These are phyloP conservation scores for Drosophila sp. DNA, from an alignment of 1,140 invertebrate genomes.

Conservation along the genomic window DNA sequence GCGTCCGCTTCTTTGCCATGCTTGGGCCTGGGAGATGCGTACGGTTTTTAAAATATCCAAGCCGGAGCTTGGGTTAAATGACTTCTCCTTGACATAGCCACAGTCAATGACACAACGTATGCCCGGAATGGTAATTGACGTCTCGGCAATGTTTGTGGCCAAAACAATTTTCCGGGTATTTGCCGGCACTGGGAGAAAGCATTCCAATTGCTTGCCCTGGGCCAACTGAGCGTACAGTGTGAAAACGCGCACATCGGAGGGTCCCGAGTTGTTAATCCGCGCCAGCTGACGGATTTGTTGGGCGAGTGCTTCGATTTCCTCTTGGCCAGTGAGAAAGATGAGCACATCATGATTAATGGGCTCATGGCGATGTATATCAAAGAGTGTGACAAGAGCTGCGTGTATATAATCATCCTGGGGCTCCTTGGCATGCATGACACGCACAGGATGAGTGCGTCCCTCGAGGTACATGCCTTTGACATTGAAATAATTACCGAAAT, in stretches of 20 bases:
- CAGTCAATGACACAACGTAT: conserved; percentile 98
- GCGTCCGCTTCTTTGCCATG: conserved; percentile 95
- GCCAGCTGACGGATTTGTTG: conserved; percentile 90
- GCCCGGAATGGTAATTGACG: conserved; percentile 97
- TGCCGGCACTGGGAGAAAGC: conserved; percentile 88
- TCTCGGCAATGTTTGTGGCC: conserved; percentile 99
- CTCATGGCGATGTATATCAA: conserved; percentile 94
- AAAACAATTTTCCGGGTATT: conserved; percentile 95
- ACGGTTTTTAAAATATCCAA: conserved; percentile 94
- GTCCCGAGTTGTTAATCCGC: conserved; percentile 45
- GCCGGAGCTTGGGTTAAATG: conserved; percentile 92
- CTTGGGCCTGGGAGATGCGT: conserved; percentile 95
- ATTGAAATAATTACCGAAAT: conserved; percentile 96
- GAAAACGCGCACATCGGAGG: conserved; percentile 88
- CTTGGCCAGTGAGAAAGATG: conserved; percentile 99
- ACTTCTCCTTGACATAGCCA: conserved; percentile 95
- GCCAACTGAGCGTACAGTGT: conserved; percentile 94
- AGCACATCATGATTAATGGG: conserved; percentile 95
- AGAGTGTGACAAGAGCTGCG: conserved; percentile 92
- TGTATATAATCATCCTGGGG: conserved; percentile 94
- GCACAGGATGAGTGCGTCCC: conserved; percentile 94
- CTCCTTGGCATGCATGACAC: conserved; percentile 91
- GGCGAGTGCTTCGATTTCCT: conserved; percentile 97
- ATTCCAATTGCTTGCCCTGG: conserved; percentile 90
- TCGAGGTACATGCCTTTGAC: conserved; percentile 94